A percentile compares a stretch with the other conserved stretches of the same genome.
phyloP scores from a whole-genome alignment of 2,797 vertebrate species.

The Acanthurus leucopareius region DNA sequence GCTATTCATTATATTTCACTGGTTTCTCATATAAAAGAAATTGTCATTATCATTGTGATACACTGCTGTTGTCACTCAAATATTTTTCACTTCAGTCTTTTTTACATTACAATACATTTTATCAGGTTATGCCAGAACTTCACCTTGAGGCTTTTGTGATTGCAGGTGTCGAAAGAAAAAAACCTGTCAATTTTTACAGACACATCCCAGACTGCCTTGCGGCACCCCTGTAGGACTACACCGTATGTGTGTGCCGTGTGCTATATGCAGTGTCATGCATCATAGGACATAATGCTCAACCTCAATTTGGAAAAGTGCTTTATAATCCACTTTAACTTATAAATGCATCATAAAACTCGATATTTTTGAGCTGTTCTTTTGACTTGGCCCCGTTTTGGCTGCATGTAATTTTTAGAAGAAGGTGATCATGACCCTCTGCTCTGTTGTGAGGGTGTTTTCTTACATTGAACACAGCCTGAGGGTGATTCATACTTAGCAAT shows the following conservation, averaged over 20 bases:
- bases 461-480: not conserved
- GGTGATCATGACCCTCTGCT: conserved; percentile 1
- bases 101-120: conserved; percentile 20
- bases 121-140: conserved; percentile 32
- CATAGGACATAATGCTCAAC: conserved; percentile 44
- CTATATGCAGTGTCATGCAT: conserved; percentile 59
- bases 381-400: not conserved
- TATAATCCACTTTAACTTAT: conserved; percentile 68
- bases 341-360: conserved; percentile 38
- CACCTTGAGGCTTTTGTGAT: conserved; percentile 39
- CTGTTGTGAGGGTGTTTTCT: not conserved
- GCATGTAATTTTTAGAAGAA: conserved; percentile 15
- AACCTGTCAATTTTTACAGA: conserved; percentile 33
- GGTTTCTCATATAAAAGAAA: not conserved
- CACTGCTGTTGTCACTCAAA: not conserved
- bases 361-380: conserved; percentile 14
- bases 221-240: conserved; percentile 36
- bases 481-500: conserved; percentile 12
- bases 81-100: not conserved
- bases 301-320: conserved; percentile 73
- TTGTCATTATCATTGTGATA: not conserved
- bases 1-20: conserved; percentile 5
- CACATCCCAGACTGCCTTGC: conserved; percentile 66
- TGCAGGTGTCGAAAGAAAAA: conserved; percentile 50
- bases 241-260: conserved; percentile 29